These are phyloP conservation scores for Molossus alvarezi DNA, from an alignment of 2,797 vertebrate genomes.

Conservation along the genomic window DNA sequence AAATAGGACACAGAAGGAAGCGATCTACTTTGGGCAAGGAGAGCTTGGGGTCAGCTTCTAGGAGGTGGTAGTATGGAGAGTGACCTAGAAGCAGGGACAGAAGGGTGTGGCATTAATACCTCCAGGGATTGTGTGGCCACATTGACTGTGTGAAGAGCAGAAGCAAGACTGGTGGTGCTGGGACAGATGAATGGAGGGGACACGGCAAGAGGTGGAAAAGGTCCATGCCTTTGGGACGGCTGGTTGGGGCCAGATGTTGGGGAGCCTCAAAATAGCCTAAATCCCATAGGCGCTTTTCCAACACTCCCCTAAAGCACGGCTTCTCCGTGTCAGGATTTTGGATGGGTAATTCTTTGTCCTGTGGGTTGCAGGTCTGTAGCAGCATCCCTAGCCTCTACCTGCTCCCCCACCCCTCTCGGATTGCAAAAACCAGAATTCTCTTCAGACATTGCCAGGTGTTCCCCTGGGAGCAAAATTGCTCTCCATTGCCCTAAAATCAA, in stretches of 20 bases:
- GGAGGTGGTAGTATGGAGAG: not conserved
- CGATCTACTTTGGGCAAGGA: not conserved
- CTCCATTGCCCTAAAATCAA: not conserved
- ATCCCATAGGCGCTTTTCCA: no score
- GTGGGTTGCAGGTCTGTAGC: fast-evolving
- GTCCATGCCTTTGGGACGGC: not conserved
- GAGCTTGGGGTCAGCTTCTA: not conserved
- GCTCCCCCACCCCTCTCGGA: not conserved
- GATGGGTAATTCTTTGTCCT: not conserved
- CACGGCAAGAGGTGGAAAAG: fast-evolving
- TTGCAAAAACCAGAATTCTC: not conserved
- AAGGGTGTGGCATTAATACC: not conserved
- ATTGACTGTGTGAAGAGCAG: not conserved
- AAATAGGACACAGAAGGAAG: slow-evolving; percentile 6
- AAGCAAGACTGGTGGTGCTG: not conserved
- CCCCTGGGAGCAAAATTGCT: not conserved
- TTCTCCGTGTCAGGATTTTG: not conserved
- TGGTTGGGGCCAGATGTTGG: not conserved
- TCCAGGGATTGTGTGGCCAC: not conserved
- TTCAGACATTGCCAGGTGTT: not conserved
- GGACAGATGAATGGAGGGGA: not conserved
- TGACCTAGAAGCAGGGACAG: not conserved
- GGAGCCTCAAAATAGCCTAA: not conserved
- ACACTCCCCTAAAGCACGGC: not conserved
- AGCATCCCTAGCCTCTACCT: not conserved